Conservation (phyloP, 2,888 invertebrate species). For the Meghimatium bilineatum region DNA sequence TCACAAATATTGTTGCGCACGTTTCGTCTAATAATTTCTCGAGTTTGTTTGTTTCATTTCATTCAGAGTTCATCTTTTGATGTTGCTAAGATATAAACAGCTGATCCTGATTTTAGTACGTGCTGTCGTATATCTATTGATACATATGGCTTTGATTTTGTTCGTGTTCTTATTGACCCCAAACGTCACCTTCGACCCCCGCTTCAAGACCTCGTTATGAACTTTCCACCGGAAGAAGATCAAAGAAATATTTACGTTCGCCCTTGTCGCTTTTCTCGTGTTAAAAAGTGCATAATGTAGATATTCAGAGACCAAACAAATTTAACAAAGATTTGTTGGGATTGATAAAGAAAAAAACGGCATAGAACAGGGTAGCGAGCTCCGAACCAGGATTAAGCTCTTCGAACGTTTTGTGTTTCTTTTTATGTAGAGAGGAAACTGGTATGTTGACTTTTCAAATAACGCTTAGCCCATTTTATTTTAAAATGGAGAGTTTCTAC, state of each 20-base stretch:
- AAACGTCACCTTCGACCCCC: not conserved
- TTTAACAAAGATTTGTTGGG: not conserved
- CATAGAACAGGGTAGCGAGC: too few relatives aligned
- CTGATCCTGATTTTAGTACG: not conserved
- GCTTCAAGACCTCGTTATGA: not conserved
- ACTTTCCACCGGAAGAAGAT: not conserved
- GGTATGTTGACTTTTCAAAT: too few relatives aligned
- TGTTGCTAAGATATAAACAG: not conserved
- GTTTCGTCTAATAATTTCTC: not conserved
- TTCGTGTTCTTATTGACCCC: not conserved
- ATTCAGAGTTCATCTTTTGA: not conserved
- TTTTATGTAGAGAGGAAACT: too few relatives aligned
- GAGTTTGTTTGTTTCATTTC: not conserved
- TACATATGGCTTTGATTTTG: not conserved
- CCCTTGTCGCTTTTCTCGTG: conserved; percentile 5
- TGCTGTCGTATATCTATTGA: not conserved
- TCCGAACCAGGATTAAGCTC: too few relatives aligned
- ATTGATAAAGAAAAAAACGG: too few relatives aligned
- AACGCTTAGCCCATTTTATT: too few relatives aligned
- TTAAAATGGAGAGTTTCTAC: too few relatives aligned
- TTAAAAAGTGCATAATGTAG: conserved; percentile 4
- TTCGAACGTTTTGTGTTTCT: too few relatives aligned
- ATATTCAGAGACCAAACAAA: not conserved
- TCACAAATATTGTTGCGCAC: too few relatives aligned
- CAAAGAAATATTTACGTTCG: conserved; percentile 13